phyloP scores from a whole-genome alignment of 2,113 vertebrate species.

The Meles meles region DNA sequence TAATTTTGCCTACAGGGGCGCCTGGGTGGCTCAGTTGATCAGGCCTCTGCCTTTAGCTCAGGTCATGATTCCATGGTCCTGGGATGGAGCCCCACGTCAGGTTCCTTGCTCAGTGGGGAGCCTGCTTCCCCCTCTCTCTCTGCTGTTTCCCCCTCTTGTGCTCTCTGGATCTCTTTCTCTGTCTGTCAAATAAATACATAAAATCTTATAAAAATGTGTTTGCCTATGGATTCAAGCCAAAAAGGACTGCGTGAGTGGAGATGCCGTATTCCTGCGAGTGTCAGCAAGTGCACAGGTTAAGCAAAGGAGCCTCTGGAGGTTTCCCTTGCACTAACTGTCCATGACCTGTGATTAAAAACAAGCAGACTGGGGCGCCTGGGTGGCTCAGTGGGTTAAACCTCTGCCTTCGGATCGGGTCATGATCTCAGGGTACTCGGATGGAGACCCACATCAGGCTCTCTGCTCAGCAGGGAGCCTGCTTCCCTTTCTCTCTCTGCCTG shows the following conservation, averaged over 20 bases:
- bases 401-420: too few relatives aligned
- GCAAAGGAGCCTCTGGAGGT: background rate
- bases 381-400: too few relatives aligned
- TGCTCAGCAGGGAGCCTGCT: too few relatives aligned
- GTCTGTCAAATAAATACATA: background rate
- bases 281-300: accelerated
- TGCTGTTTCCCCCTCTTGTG: background rate
- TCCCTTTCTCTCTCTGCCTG: too few relatives aligned
- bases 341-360: background rate
- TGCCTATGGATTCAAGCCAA: background rate
- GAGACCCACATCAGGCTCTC: too few relatives aligned
- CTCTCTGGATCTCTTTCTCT: too few relatives aligned
- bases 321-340: background rate
- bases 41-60: background rate
- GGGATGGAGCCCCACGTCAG: background rate
- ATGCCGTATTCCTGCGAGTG: accelerated
- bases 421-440: too few relatives aligned
- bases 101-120: too few relatives aligned
- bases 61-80: background rate
- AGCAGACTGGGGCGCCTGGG: too few relatives aligned
- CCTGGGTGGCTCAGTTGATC: background rate
- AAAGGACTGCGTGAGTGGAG: background rate
- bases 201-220: background rate
- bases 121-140: too few relatives aligned
- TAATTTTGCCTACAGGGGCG: background rate